Percentiles rank a stretch among this genome's conserved stretches.
These are phyloP conservation scores for Mactra quadrangularis DNA, from an alignment of 1,140 invertebrate genomes.

Conservation along the genomic window DNA sequence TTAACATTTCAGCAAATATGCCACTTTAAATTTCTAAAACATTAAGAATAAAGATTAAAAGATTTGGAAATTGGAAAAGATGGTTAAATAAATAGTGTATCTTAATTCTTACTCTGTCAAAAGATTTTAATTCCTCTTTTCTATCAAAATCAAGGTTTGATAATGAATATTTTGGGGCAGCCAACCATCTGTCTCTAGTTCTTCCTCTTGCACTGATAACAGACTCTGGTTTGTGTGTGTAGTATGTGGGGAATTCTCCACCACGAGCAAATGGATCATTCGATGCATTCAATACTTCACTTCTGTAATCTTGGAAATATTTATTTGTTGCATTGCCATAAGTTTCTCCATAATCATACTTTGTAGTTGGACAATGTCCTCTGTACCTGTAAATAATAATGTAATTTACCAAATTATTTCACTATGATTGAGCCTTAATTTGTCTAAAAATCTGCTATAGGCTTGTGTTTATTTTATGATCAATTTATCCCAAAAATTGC, in stretches of 20 bases:
- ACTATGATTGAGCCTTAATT: not conserved
- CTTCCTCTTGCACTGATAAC: constrained; percentile 80
- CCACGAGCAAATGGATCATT: constrained; percentile 79
- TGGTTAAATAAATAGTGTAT: too few relatives aligned
- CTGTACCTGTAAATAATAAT: constrained; percentile 77
- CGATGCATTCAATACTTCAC: constrained; percentile 79
- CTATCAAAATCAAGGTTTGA: constrained; percentile 82
- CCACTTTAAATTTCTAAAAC: not conserved
- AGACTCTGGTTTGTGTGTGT: constrained; percentile 82
- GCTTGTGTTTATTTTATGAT: not conserved
- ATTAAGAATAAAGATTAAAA: not conserved
- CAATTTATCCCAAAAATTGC: not conserved
- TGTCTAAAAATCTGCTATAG: not conserved
- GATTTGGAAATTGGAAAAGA: too few relatives aligned
- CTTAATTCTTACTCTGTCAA: constrained; percentile 79
- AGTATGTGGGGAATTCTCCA: constrained; percentile 83
- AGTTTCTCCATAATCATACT: constrained; percentile 84
- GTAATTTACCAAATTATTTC: not conserved
- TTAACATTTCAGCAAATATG: not conserved
- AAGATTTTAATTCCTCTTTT: constrained; percentile 78
- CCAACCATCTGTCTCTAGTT: constrained; percentile 79
- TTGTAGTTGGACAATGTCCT: constrained; percentile 83
- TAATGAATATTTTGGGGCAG: constrained; percentile 80
- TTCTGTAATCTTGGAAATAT: constrained; percentile 84
- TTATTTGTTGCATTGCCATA: constrained; percentile 83